A percentile compares a stretch with the other conserved stretches of the same genome.
phyloP scores from a whole-genome alignment of 2,888 invertebrate genomes.

The Sinohyriopsis cumingii region DNA sequence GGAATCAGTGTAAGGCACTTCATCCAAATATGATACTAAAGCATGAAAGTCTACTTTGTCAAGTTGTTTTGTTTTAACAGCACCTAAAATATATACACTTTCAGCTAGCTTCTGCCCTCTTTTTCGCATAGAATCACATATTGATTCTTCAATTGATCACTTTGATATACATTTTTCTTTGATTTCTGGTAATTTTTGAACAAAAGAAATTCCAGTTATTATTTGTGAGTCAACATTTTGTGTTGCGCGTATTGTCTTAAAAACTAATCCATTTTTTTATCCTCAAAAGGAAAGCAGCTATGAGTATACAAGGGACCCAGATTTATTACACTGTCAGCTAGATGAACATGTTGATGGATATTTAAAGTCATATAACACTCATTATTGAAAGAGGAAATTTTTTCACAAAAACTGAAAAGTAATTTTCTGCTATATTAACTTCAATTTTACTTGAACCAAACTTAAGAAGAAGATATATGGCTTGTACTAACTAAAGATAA shows the following conservation, averaged over 20 bases:
- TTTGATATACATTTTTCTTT: slow-evolving; percentile 10
- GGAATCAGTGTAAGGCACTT: slow-evolving; percentile 1
- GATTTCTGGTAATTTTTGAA: slow-evolving; percentile 20
- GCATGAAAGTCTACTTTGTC: slow-evolving; percentile 1
- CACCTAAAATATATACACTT: slow-evolving; percentile 5
- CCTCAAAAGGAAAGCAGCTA: slow-evolving; percentile 18
- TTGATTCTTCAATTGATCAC: slow-evolving; percentile 3
- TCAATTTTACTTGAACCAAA: not conserved
- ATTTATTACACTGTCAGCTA: slow-evolving; percentile 16
- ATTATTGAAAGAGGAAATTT: slow-evolving; percentile 3
- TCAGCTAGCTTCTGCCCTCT: slow-evolving; percentile 1
- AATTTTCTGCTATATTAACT: too few species aligned
- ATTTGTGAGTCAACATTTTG: slow-evolving; percentile 18
- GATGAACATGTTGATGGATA: slow-evolving; percentile 15
- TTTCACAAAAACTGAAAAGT: not conserved
- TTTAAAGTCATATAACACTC: slow-evolving; percentile 13
- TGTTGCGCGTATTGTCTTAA: slow-evolving; percentile 16
- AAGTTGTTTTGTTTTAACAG: slow-evolving; percentile 2
- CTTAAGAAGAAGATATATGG: slow-evolving; percentile 1
- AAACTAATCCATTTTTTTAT: slow-evolving; percentile 16
- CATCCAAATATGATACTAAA: not conserved
- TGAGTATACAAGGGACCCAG: slow-evolving; percentile 21
- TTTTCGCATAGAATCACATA: slow-evolving; percentile 11
- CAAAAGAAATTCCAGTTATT: slow-evolving; percentile 15
- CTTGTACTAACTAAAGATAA: not conserved